Percentiles rank a stretch among this genome's conserved stretches.
phyloP scores from a whole-genome alignment of 2,888 invertebrate species.

The Drosophila pseudotalamancana region DNA sequence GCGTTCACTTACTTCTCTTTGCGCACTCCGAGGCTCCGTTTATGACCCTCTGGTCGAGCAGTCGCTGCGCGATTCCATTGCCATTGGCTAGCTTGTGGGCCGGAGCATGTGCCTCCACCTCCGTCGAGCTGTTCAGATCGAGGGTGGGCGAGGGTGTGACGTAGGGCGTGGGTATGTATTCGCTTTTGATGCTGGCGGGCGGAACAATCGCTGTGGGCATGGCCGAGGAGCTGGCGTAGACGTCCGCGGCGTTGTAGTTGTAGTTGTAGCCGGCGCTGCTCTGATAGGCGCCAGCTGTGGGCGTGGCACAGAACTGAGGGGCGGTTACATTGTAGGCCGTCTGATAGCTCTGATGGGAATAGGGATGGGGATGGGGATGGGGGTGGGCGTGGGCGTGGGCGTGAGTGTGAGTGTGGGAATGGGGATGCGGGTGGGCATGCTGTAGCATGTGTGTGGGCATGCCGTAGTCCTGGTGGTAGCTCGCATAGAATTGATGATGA shows the following conservation, averaged over 20 bases:
- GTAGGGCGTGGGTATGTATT: slow-evolving; percentile 80
- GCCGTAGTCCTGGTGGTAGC: slow-evolving; percentile 74
- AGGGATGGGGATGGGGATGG: slow-evolving; percentile 33
- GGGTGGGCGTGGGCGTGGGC: slow-evolving; percentile 17
- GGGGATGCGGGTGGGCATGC: slow-evolving; percentile 26
- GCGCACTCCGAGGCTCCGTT: slow-evolving; percentile 41
- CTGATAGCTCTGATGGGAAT: slow-evolving; percentile 58
- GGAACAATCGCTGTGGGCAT: slow-evolving; percentile 46
- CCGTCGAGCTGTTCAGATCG: slow-evolving; percentile 82
- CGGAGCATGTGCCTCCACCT: slow-evolving; percentile 77
- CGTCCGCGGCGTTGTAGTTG: slow-evolving; percentile 64
- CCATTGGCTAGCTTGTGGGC: slow-evolving; percentile 54
- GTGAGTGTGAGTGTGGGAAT: no score
- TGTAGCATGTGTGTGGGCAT: slow-evolving; percentile 69
- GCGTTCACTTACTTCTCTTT: slow-evolving; percentile 65
- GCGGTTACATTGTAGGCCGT: slow-evolving; percentile 59
- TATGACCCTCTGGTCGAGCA: slow-evolving; percentile 61
- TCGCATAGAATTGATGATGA: slow-evolving; percentile 62
- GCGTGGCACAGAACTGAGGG: slow-evolving; percentile 60
- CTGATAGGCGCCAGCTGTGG: slow-evolving; percentile 54
- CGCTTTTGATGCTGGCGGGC: slow-evolving; percentile 66
- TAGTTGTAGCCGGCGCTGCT: slow-evolving; percentile 60
- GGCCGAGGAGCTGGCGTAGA: slow-evolving; percentile 55
- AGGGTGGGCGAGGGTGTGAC: slow-evolving; percentile 83
- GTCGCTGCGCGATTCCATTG: slow-evolving; percentile 60